Evolutionary conservation across 2,888 invertebrate genomes (phyloP), one percentile per base, ranked within the genome.

Genomic region (Meiosimyza decipiens): DNA sequence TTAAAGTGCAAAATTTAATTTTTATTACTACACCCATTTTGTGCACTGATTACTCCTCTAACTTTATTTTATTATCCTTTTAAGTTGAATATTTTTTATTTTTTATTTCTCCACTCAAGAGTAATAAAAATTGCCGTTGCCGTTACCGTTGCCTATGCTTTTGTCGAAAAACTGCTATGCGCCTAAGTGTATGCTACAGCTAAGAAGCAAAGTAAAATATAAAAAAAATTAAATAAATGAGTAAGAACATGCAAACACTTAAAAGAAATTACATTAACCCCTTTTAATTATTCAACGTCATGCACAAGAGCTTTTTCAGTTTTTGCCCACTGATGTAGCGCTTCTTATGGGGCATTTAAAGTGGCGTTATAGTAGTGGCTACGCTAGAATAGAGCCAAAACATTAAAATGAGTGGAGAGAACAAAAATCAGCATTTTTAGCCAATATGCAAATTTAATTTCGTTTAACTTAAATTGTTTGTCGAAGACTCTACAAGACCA

Each of bases 271-370:
- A 55, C 55, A 55, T 55, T 18, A 55, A 55, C 18, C 55, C 28
- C 55, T 55, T 55, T 55, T 55, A 55, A 55, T 55, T 55, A 55
- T 55, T 55, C 55, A 55, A 55, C 22, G 55, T 55, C 55, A 55
- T 55, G 55, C 55, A 55, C 55, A 55, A 55, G 55, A 18, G 28
- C 55, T 28, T 18, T 13, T 55, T 18, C 16, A 55, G 16, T 28
- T 52, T 16, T 22, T 18, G 28, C 55, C 55, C 55, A 55, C 28
- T 18, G 16, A 16, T 22, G 28, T 28, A 12, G 28, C 55, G 28
- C 55, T 55, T 7, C 22, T 40, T 9, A 7, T 40, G 9, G 40
- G 40, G 40, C 40, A 40, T 9, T 40, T 40, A 40, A 9, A 40
- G 40, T 40, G 40, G 40, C 40, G 40, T 40, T 9, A 9, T 40